Base-by-base conservation (phyloP, 2,797 vertebrate genomes). In the Eulemur mongoz region DNA sequence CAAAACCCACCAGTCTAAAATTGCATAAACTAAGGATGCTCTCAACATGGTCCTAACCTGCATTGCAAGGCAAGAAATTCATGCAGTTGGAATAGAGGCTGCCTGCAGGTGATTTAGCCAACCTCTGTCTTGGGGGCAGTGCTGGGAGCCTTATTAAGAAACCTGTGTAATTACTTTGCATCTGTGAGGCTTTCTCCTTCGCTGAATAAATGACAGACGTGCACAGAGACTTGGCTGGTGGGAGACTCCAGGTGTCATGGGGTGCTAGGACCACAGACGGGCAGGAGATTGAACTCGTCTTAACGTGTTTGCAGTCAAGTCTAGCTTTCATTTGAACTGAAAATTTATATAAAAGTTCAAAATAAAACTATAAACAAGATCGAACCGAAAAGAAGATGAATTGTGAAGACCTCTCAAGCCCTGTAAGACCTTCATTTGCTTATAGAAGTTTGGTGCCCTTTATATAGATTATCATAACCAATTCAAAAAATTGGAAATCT, bases 191-290 rank as follows among this genome's bases (percentile, higher is more conserved):
- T 23, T 50, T 52, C 59, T 76, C 43, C 30, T 72, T 79, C 10
- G 7, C 84, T 84, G 12, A 43, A 35, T 48, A 73, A 48, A n/a
- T 20, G 40, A 38, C 45, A 59, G 52, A 35, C 30, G 25, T 38
- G 17, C 52, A 17, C 69, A 22, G 70, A 45, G 73, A 27, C 12
- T 30, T 1, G 4, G 27, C 12, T 13, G 15, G 72, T 23, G 23
- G 2, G 48, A 43, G 65, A 50, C 6, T 9, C 35, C 9, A 8
- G 57, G 45, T 30, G 20, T 18, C 27, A 48, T 48, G 38, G 57
- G 4, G 10, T 32, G 23, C 20, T 0, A 69, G 23, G 59, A 15
- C 3, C 2, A 18, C 4, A 7, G 12, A 18, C 5, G 63, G 38
- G 54, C 25, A 22, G 48, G 40, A 81, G 61, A 25, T 1, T 22